A percentile compares a stretch with the other conserved stretches of the same genome.
phyloP scores from a whole-genome alignment of 2,113 vertebrate genomes.

The Fregata magnificens region DNA sequence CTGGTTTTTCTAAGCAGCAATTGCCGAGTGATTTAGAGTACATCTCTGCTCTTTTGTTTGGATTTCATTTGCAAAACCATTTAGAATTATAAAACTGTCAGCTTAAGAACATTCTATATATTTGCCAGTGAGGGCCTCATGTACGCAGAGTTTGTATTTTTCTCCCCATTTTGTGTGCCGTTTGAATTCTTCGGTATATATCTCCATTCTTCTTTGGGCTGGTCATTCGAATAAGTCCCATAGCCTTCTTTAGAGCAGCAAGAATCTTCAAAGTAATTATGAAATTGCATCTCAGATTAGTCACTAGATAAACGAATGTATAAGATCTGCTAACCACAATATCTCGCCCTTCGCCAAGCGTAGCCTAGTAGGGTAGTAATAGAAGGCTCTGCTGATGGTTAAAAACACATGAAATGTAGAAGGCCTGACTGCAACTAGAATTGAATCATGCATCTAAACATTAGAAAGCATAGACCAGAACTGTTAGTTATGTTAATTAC shows the following conservation, averaged over 20 bases:
- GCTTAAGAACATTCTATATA: constrained; percentile 11
- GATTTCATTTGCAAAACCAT: constrained; percentile 44
- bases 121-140: background rate
- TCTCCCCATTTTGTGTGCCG: background rate
- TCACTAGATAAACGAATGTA: background rate
- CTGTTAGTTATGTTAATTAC: background rate
- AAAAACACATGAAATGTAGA: background rate
- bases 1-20: constrained; percentile 34
- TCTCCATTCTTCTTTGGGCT: background rate
- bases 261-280: background rate
- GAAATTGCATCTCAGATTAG: background rate
- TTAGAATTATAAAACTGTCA: constrained; percentile 60
- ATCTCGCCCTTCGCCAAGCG: background rate
- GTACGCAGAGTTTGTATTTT: background rate
- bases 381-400: background rate
- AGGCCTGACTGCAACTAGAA: background rate
- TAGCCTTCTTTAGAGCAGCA: background rate
- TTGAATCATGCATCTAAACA: background rate
- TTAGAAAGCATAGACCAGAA: background rate
- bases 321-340: background rate
- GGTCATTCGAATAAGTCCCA: background rate
- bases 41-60: constrained; percentile 48
- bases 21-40: constrained; percentile 54
- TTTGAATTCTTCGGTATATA: background rate
- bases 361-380: background rate